A percentile compares a stretch with the other conserved stretches of the same genome.
These are phyloP conservation scores for Unio delphinus DNA, from an alignment of 2,888 invertebrate species.

Conservation along the genomic window DNA sequence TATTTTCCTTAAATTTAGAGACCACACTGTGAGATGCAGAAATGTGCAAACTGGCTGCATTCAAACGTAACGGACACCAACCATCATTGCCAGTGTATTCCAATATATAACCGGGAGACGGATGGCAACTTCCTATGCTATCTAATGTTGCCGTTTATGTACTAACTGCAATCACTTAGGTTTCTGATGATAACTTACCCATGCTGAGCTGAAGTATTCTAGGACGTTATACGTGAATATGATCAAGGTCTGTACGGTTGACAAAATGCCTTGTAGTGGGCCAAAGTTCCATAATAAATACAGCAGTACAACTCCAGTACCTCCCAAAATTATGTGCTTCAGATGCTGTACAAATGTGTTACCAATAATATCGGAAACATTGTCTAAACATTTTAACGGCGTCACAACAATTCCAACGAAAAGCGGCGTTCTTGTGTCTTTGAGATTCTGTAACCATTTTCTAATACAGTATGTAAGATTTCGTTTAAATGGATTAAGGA, in stretches of 20 bases:
- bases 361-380: slow-evolving; percentile 83
- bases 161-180: too few species aligned
- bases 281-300: slow-evolving; percentile 82
- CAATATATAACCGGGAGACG: too few species aligned
- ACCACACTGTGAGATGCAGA: too few species aligned
- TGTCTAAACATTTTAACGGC: slow-evolving; percentile 85
- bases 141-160: too few species aligned
- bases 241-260: slow-evolving; percentile 42
- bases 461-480: slow-evolving; percentile 83
- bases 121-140: too few species aligned
- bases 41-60: too few species aligned
- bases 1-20: too few species aligned
- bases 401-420: slow-evolving; percentile 70
- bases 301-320: slow-evolving; percentile 73
- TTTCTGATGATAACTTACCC: slow-evolving; percentile 56
- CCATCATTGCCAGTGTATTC: too few species aligned
- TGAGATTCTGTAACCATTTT: slow-evolving; percentile 78
- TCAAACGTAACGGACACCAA: too few species aligned
- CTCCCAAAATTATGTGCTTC: slow-evolving; percentile 75
- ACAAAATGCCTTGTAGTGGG: slow-evolving; percentile 72
- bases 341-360: slow-evolving; percentile 80
- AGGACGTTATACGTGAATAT: slow-evolving; percentile 60
- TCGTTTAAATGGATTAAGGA: slow-evolving; percentile 94
- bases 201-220: slow-evolving; percentile 66
- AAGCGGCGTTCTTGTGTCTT: slow-evolving; percentile 71